Percentiles rank a stretch among this genome's conserved stretches.
Evolutionary conservation across 1,140 invertebrate genomes (phyloP).

Genomic region (Frieseomelitta varia): DNA sequence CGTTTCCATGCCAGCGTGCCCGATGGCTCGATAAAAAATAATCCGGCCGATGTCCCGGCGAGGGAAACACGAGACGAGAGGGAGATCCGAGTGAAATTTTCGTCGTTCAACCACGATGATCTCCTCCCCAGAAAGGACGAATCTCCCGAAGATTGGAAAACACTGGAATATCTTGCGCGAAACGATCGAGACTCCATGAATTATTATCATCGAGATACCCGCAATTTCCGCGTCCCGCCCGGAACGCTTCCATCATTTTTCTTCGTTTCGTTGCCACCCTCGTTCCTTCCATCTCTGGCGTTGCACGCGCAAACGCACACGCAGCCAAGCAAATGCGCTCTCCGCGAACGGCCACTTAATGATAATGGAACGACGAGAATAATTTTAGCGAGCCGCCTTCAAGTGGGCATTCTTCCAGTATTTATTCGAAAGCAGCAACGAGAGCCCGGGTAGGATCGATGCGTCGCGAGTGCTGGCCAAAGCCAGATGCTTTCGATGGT

Average conservation of each 20-base stretch:
- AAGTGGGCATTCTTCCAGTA: conserved; percentile 40
- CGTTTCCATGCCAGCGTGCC: not conserved
- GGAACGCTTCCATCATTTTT: conserved; percentile 11
- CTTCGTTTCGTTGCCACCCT: not conserved
- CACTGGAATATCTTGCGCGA: not conserved
- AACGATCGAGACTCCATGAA: not conserved
- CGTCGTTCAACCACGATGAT: not conserved
- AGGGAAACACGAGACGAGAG: not conserved
- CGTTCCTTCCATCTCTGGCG: not conserved
- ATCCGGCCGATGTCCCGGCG: not conserved
- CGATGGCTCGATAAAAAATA: conserved; percentile 17
- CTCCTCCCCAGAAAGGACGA: too few species aligned
- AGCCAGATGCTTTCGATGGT: conserved; percentile 50
- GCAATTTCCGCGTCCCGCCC: not conserved
- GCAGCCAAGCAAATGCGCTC: not conserved
- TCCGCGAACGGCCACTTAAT: conserved; percentile 22
- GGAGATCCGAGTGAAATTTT: not conserved
- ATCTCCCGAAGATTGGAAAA: not conserved
- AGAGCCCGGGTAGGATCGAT: conserved; percentile 39
- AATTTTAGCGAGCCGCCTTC: conserved; percentile 33
- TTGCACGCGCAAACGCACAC: not conserved
- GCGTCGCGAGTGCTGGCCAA: conserved; percentile 22
- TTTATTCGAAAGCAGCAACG: conserved; percentile 30
- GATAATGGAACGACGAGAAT: conserved; percentile 47
- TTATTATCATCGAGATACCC: conserved; percentile 7